Evolutionary conservation across 2,797 vertebrate species (phyloP).

Genomic region (Pangasius krempfi): DNA sequence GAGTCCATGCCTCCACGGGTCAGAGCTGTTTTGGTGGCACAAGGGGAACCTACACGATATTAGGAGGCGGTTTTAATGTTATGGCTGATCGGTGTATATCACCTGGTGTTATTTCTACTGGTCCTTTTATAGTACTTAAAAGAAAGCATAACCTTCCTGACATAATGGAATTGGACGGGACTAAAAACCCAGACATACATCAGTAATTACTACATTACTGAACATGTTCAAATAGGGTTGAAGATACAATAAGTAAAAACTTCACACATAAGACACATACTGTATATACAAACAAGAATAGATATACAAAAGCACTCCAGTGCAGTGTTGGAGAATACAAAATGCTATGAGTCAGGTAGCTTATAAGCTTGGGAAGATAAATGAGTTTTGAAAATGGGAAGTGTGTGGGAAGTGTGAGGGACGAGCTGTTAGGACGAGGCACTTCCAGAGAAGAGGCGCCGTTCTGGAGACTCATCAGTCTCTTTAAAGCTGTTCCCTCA

Average conservation of each 20-base stretch:
- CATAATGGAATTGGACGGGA: too few species aligned
- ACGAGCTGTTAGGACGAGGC: slow-evolving; percentile 1
- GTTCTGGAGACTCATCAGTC: slow-evolving; percentile 3
- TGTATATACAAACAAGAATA: background rate
- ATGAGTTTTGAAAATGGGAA: slow-evolving; percentile 6
- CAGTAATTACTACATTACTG: background rate
- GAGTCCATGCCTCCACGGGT: too few species aligned
- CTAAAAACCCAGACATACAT: too few species aligned
- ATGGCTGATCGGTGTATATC: too few species aligned
- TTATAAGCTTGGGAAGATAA: background rate
- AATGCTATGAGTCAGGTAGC: too few species aligned
- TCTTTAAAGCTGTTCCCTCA: slow-evolving; percentile 15
- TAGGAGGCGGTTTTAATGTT: too few species aligned
- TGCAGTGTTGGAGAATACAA: background rate
- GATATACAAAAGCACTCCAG: background rate
- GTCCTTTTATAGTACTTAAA: too few species aligned
- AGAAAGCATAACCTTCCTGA: too few species aligned
- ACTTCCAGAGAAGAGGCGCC: slow-evolving; percentile 1
- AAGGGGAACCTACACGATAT: too few species aligned
- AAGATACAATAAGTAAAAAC: background rate
- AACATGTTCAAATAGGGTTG: background rate
- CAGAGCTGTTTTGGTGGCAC: too few species aligned
- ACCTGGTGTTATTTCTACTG: too few species aligned
- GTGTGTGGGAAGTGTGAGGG: slow-evolving; percentile 15
- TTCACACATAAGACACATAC: background rate